These are phyloP conservation scores for Phymanthus crucifer DNA, from an alignment of 92 coral and sea anemone species.

Conservation along the genomic window DNA sequence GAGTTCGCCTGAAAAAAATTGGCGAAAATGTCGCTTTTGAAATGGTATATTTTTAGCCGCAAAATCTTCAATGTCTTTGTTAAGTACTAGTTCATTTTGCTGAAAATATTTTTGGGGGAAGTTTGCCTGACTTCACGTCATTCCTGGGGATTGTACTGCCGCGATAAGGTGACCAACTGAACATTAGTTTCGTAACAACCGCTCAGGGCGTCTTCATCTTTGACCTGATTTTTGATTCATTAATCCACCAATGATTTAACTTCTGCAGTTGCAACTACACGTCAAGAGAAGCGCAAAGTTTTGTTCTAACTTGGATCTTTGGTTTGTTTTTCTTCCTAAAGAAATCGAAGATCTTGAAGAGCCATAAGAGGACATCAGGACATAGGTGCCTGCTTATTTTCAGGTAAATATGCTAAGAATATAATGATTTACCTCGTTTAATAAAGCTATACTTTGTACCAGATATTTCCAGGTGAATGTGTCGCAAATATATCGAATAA, in stretches of 20 bases:
- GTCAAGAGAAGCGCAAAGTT: neutral
- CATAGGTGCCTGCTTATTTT: neutral
- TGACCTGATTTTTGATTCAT: constrained; percentile 3
- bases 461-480: neutral
- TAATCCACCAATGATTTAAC: neutral
- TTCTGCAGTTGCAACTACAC: neutral
- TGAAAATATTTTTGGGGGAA: neutral
- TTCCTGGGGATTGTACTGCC: neutral
- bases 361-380: neutral
- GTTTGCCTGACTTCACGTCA: neutral
- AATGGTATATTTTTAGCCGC: neutral
- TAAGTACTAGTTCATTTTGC: neutral
- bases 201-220: constrained; percentile 2
- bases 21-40: neutral
- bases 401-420: neutral
- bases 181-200: neutral
- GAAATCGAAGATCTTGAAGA: constrained; percentile 1
- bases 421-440: neutral
- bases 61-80: neutral
- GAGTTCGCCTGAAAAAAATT: neutral
- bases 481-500: neutral
- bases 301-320: neutral
- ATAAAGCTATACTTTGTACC: neutral
- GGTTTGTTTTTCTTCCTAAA: constrained; percentile 1
- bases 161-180: neutral